Conservation (phyloP, 2,797 vertebrate species). For the Sebastes steindachneri region DNA sequence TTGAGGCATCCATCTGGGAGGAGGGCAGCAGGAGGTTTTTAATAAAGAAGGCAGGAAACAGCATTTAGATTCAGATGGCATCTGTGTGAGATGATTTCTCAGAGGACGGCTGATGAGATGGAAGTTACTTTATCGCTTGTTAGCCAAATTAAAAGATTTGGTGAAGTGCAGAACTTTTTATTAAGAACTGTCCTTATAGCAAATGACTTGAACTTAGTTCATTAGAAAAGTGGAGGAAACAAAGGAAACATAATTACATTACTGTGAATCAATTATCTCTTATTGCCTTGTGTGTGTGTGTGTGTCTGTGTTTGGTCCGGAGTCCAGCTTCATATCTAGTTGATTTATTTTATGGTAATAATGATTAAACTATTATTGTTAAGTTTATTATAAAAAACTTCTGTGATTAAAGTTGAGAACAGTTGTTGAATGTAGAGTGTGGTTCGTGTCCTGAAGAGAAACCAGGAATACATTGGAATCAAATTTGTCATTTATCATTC, state of each 20-base stretch:
- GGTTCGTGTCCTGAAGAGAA: background rate
- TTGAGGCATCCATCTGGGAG: background rate
- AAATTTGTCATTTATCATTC: background rate
- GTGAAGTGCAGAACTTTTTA: slow-evolving; percentile 22
- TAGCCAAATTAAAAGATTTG: slow-evolving; percentile 31
- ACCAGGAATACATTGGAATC: background rate
- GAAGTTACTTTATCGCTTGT: slow-evolving; percentile 24
- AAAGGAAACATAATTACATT: slow-evolving; percentile 7
- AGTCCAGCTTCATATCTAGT: background rate
- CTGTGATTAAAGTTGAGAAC: background rate
- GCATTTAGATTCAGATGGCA: slow-evolving; percentile 29
- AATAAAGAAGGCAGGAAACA: slow-evolving; percentile 10
- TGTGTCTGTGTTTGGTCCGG: background rate
- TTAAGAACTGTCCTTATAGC: background rate
- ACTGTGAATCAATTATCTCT: background rate
- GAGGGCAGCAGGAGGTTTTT: background rate
- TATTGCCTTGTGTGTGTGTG: background rate
- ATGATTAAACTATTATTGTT: background rate
- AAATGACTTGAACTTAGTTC: slow-evolving; percentile 10
- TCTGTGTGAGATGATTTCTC: slow-evolving; percentile 42
- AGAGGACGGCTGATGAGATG: slow-evolving; percentile 19
- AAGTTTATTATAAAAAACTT: background rate
- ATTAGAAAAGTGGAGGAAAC: background rate
- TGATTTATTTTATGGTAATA: background rate
- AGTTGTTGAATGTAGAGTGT: background rate